These are phyloP conservation scores for Eurosta solidaginis DNA, from an alignment of 1,140 invertebrate species.

Conservation along the genomic window DNA sequence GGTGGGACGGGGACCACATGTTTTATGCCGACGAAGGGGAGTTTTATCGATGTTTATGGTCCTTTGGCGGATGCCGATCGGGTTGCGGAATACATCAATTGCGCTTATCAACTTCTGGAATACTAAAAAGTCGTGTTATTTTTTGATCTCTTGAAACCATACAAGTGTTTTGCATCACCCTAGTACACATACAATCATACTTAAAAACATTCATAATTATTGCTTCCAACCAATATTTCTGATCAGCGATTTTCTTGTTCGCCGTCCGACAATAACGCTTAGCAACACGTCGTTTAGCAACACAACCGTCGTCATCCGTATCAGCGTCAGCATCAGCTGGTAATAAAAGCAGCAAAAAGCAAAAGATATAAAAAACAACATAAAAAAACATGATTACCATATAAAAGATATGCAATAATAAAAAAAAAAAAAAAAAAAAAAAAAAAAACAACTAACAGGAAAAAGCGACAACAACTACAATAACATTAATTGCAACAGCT, in stretches of 20 bases:
- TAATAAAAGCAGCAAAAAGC: background rate
- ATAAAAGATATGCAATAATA: background rate
- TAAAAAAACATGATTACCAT: background rate
- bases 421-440: background rate
- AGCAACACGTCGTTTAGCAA: background rate
- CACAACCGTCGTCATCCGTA: background rate
- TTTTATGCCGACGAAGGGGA: too few species aligned
- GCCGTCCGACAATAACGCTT: background rate
- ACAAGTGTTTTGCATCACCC: too few species aligned
- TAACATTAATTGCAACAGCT: background rate
- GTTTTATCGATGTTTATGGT: too few species aligned
- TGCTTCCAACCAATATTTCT: background rate
- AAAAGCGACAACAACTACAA: background rate
- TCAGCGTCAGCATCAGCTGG: background rate
- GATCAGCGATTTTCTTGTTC: background rate
- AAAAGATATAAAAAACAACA: background rate
- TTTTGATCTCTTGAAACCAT: too few species aligned
- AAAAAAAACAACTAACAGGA: conserved; percentile 6
- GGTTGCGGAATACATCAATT: too few species aligned
- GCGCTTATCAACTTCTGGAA: too few species aligned
- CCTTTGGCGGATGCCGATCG: too few species aligned
- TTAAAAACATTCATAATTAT: background rate
- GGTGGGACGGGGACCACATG: too few species aligned
- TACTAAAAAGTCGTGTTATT: too few species aligned
- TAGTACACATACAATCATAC: too few species aligned